Base-by-base conservation (phyloP, 2,797 vertebrate species). In the Diplodus sargus region DNA sequence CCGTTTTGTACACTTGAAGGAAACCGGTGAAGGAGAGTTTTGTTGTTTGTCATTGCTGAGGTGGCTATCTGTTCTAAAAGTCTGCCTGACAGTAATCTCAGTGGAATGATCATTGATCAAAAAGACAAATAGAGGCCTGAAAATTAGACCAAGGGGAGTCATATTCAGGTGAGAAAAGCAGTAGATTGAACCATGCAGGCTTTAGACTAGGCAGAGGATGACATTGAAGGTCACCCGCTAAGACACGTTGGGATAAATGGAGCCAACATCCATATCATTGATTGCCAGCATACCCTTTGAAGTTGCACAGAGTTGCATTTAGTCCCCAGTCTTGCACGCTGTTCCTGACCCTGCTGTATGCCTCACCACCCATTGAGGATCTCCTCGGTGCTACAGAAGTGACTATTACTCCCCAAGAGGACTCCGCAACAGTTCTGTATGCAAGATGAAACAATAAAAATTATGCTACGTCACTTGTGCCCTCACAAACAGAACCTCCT, bases 51-150 rank as follows among this genome's bases (percentile, higher is more conserved):
- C 79, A 45, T 60, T 54, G 69, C 74, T 61, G 79, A 82, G 70
- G 74, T 75, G 25, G 57, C 79, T 34, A 58, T 81, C 71, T 78
- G 72, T 47, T 81, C 85, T 43, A 70, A 79, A 88, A 86, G 76
- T 23, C 52, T 74, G 54, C 60, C 80, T 78, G 81, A 85, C 69
- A 23, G 78, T 78, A 82, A 88, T 87, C 88, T 86, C 80, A 39
- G 63, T 16, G 77, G 83, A 85, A 59, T 79, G 58, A 85, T 86
- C 85, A 86, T 85, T 90, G 85, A 91, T 92, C 82, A 90, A 85
- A 67, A 83, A 79, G 88, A 89, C 81, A 84, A 85, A 90, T 70
- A 75, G 71, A 67, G 69, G 65, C 62, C 34, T 51, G 72, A 61
- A 89, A 90, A 83, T 86, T 67, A 87, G 79, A 87, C 72, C 65